phyloP scores from a whole-genome alignment of 2,797 vertebrate species.

The Muraenolepis orangiensis region DNA sequence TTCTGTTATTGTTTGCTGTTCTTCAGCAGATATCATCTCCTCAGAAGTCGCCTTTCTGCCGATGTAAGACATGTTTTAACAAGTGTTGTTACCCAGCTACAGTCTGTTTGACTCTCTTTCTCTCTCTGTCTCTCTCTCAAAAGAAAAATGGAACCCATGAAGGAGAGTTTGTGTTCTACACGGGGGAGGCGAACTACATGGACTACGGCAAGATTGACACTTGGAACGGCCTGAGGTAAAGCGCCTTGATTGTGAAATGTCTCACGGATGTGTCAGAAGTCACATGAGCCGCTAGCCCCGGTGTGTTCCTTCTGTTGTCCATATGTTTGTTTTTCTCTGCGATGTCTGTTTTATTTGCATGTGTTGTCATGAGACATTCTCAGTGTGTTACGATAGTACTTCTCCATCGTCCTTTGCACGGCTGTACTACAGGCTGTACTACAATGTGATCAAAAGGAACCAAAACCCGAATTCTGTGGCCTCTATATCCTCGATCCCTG shows the following conservation, averaged over 20 bases:
- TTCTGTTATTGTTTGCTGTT: not conserved
- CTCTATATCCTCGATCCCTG: not conserved
- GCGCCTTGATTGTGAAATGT: conserved; percentile 2
- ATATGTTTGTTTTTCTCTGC: not conserved
- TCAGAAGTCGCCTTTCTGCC: not conserved
- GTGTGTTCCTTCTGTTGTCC: not conserved
- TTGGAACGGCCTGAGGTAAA: conserved; percentile 79
- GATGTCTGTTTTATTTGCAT: not conserved
- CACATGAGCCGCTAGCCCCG: not conserved
- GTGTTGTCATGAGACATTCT: not conserved
- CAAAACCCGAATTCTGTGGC: not conserved
- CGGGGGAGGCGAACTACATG: conserved; percentile 76
- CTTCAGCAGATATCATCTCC: not conserved
- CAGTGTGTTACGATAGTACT: not conserved
- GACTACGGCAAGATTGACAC: conserved; percentile 80
- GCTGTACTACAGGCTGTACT: too few relatives aligned
- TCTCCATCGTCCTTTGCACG: too few relatives aligned
- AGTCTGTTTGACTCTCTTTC: not conserved
- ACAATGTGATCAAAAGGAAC: too few relatives aligned
- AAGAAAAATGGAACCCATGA: conserved; percentile 82
- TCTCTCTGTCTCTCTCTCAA: conserved; percentile 8
- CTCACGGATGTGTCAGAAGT: not conserved
- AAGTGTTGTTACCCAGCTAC: not conserved
- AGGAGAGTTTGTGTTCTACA: conserved; percentile 81
- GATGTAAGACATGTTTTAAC: not conserved